phyloP scores from a whole-genome alignment of 2,888 invertebrate genomes.

The Thymelicus lineola region DNA sequence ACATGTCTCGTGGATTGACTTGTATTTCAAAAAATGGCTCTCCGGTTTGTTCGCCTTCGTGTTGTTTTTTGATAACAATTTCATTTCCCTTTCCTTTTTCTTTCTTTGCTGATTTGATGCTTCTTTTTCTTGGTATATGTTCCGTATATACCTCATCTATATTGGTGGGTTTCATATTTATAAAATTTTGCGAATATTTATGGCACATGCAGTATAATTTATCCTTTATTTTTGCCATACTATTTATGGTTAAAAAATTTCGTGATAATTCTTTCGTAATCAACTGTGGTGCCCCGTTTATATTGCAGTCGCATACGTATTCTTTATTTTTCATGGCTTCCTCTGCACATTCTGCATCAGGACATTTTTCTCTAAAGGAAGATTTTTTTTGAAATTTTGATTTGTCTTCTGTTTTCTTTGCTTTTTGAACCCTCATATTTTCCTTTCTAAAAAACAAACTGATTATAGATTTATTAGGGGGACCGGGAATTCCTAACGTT shows the following conservation, averaged over 20 bases:
- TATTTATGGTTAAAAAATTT: constrained; percentile 2
- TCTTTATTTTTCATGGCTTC: constrained; percentile 5
- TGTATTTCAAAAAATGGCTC: constrained; percentile 53
- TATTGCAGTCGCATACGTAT: not conserved
- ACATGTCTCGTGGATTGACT: constrained; percentile 50
- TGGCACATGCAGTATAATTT: constrained; percentile 6
- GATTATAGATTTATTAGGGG: too few species aligned
- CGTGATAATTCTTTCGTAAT: not conserved
- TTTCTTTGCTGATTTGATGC: not conserved
- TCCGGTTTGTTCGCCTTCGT: constrained; percentile 44
- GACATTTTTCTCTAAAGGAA: not conserved
- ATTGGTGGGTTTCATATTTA: not conserved
- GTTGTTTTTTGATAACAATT: constrained; percentile 3
- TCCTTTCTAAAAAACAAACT: too few species aligned
- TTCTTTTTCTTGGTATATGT: not conserved
- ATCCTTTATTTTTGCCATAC: constrained; percentile 17
- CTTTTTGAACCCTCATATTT: too few species aligned
- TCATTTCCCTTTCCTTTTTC: not conserved
- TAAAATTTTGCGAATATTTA: constrained; percentile 27
- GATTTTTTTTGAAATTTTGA: too few species aligned
- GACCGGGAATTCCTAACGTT: too few species aligned
- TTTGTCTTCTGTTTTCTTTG: too few species aligned
- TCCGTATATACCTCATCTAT: not conserved
- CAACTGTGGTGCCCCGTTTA: not conserved
- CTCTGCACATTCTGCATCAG: constrained; percentile 8